A percentile compares a stretch with the other conserved stretches of the same genome.
Conservation (phyloP, 2,113 vertebrate species). For the Pseudorectes ferrugineus region DNA sequence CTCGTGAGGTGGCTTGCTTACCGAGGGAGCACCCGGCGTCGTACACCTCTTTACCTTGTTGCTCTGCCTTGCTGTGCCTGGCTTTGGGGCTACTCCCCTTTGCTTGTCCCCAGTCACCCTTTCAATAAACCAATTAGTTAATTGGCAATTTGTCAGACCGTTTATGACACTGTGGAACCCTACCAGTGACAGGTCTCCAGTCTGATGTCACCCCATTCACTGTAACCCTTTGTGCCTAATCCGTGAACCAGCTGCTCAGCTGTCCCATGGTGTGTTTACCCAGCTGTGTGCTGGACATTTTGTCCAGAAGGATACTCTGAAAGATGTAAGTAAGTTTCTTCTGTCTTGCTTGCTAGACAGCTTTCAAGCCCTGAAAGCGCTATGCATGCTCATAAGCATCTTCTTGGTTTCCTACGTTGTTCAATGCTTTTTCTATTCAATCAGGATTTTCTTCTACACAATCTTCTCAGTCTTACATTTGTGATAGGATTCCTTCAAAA, state of each 20-base stretch:
- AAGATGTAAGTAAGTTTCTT: neutral
- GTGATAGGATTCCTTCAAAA: neutral
- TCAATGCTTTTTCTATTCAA: neutral
- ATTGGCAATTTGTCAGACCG: no score
- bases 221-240: no score
- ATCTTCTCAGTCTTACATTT: neutral
- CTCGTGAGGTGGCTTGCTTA: no score
- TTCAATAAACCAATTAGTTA: no score
- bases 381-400: neutral
- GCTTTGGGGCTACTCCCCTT: no score
- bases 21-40: no score
- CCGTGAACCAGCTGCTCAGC: neutral
- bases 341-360: neutral
- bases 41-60: no score
- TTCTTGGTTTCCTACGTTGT: neutral
- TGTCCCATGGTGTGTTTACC: neutral
- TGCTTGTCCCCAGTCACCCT: no score
- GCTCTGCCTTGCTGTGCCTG: no score
- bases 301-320: neutral
- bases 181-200: no score
- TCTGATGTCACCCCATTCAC: neutral
- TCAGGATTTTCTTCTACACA: neutral
- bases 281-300: neutral
- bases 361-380: neutral
- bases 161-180: neutral